A percentile compares a stretch with the other conserved stretches of the same genome.
Evolutionary conservation across 2,113 vertebrate species (phyloP).

Genomic region (Myrmophylax atrothorax): DNA sequence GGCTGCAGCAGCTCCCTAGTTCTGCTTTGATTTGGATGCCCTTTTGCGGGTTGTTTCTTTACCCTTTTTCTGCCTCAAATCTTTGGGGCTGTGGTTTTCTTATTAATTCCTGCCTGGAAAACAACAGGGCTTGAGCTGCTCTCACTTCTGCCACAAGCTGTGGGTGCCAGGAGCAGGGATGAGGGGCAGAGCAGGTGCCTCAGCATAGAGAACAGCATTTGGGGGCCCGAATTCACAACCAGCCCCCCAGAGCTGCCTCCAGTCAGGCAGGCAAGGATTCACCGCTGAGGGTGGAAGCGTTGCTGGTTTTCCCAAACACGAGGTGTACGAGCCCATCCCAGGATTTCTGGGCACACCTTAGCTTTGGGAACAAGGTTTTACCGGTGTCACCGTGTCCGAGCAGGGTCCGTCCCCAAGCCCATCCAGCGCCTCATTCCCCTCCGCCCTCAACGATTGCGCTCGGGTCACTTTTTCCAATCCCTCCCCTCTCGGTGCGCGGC

Average conservation of each 20-base stretch:
- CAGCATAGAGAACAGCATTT: neutral
- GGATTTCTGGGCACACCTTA: neutral
- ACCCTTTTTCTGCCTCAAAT: neutral
- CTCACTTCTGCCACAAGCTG: neutral
- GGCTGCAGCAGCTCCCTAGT: neutral
- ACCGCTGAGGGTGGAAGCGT: neutral
- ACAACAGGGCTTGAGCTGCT: neutral
- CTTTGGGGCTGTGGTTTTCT: neutral
- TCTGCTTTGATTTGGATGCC: neutral
- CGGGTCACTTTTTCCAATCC: slow-evolving; percentile 66
- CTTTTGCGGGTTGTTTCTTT: neutral
- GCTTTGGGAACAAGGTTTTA: neutral
- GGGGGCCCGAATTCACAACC: neutral
- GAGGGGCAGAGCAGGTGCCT: neutral
- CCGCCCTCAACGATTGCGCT: slow-evolving; percentile 15
- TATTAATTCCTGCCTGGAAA: neutral
- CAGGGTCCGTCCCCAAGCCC: neutral
- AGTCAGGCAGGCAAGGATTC: neutral
- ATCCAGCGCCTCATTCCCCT: neutral
- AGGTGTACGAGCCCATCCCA: neutral
- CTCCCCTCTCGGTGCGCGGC: neutral
- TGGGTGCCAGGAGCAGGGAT: neutral
- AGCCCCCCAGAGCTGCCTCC: neutral
- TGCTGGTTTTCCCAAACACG: neutral
- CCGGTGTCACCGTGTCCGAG: fast-evolving